Evolutionary conservation across 2,113 vertebrate genomes (phyloP).

Genomic region (Tor tambroides): DNA sequence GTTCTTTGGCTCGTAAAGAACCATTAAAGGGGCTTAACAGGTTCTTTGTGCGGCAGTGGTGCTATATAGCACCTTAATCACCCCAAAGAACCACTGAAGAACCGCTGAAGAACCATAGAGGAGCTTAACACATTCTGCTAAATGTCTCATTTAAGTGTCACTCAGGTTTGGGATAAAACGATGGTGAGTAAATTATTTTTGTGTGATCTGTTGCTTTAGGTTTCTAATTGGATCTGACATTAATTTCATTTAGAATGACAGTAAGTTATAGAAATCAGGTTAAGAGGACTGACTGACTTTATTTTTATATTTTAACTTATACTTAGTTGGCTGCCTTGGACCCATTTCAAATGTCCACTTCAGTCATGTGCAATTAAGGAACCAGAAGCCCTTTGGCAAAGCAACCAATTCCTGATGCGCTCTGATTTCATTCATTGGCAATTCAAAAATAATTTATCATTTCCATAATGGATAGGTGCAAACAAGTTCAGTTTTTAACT

Average conservation of each 20-base stretch:
- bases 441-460: slow-evolving; percentile 16
- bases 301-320: neutral
- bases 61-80: no score
- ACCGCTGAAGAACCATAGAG: no score
- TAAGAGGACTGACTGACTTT: neutral
- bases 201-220: neutral
- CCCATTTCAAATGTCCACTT: slow-evolving; percentile 21
- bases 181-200: neutral
- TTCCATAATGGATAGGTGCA: slow-evolving; percentile 18
- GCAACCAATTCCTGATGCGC: slow-evolving; percentile 21
- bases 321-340: slow-evolving; percentile 21
- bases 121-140: neutral
- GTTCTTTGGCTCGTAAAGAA: no score
- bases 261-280: neutral
- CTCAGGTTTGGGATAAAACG: neutral
- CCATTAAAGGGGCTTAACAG: no score
- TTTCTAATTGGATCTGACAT: neutral
- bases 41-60: no score
- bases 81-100: no score
- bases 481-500: neutral
- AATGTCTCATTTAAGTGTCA: neutral
- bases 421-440: slow-evolving; percentile 22
- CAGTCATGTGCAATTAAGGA: slow-evolving; percentile 12
- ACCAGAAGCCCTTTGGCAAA: slow-evolving; percentile 5
- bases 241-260: neutral